A percentile compares a stretch with the other conserved stretches of the same genome.
Evolutionary conservation across 23 tunicate species (phyloP).

Genomic region (Trididemnum clinides): DNA sequence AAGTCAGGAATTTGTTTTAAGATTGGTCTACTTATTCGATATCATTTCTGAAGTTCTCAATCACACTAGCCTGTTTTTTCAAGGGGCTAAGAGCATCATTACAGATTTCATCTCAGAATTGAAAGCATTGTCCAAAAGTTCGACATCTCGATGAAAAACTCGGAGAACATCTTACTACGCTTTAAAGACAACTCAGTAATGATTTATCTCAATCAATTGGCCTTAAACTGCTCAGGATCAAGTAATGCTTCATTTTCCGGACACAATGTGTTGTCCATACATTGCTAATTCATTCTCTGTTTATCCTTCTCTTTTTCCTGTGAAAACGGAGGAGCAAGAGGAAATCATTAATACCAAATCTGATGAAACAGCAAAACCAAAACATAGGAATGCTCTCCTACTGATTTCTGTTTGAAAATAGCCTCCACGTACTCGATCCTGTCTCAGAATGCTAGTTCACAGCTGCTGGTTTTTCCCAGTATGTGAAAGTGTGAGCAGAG

Average conservation of each 20-base stretch:
- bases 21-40: too few relatives aligned
- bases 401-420: neutral
- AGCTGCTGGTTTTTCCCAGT: neutral
- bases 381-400: constrained; percentile 39
- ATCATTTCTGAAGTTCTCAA: neutral
- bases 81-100: neutral
- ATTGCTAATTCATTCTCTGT: neutral
- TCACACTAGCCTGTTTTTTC: neutral
- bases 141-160: neutral
- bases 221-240: neutral
- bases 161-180: too few relatives aligned
- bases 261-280: neutral
- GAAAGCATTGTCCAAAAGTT: too few relatives aligned
- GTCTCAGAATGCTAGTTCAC: neutral
- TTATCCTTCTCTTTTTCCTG: constrained; percentile 22
- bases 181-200: constrained; percentile 16
- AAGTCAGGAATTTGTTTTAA: neutral
- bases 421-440: neutral
- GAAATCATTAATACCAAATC: constrained; percentile 15
- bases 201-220: constrained; percentile 25
- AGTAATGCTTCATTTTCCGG: constrained; percentile 41
- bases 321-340: constrained; percentile 28
- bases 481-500: too few relatives aligned
- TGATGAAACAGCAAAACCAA: constrained; percentile 34
- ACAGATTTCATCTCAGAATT: too few relatives aligned